These are phyloP conservation scores for Gastrophysa polygoni DNA, from an alignment of 2,888 invertebrate genomes.

Conservation along the genomic window DNA sequence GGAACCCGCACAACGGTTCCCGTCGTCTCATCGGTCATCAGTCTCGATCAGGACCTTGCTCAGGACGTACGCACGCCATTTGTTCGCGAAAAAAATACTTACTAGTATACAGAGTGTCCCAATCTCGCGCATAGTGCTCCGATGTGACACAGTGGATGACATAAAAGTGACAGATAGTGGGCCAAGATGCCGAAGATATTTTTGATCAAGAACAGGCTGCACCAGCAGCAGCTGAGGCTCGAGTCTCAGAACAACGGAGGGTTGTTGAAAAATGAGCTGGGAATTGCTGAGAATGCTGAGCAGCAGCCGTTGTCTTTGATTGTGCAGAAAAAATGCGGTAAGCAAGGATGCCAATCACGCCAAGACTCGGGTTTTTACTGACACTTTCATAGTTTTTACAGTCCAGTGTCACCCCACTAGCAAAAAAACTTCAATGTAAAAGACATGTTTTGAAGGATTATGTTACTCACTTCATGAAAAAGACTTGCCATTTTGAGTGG, in stretches of 20 bases:
- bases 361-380: no score
- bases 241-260: slow-evolving; percentile 83
- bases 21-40: slow-evolving; percentile 56
- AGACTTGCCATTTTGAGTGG: no score
- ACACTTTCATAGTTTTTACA: no score
- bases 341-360: no score
- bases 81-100: no score
- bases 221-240: slow-evolving; percentile 87
- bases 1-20: slow-evolving; percentile 51
- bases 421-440: no score
- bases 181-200: slow-evolving; percentile 88
- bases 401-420: no score
- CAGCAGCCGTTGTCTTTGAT: slow-evolving; percentile 69
- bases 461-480: no score
- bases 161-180: slow-evolving; percentile 21
- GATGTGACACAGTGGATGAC: slow-evolving; percentile 24
- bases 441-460: no score
- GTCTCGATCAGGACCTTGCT: slow-evolving; percentile 57
- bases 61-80: slow-evolving; percentile 10
- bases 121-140: no score
- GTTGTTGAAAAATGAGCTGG: slow-evolving; percentile 67
- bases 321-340: slow-evolving; percentile 59
- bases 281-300: slow-evolving; percentile 57
- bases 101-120: no score
- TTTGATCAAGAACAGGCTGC: slow-evolving; percentile 87